phyloP scores from a whole-genome alignment of 2,888 invertebrate genomes.

The Hylaea fasciaria region DNA sequence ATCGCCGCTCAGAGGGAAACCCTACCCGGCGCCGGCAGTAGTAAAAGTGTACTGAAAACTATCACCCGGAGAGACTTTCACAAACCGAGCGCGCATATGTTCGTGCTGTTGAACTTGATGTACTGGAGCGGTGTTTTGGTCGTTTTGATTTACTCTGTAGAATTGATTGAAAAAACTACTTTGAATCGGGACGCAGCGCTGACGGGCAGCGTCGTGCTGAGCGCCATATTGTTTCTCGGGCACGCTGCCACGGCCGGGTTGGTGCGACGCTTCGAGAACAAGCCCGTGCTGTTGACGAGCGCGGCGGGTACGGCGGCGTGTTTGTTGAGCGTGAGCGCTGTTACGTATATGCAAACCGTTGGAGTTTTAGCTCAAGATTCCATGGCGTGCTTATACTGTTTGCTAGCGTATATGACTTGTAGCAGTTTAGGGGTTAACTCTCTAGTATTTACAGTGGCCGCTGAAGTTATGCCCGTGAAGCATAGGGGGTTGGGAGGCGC shows the following conservation, averaged over 20 bases:
- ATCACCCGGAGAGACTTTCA: background rate
- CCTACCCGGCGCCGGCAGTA: background rate
- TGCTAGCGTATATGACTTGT: background rate
- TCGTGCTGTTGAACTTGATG: background rate
- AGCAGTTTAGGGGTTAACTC: conserved; percentile 1
- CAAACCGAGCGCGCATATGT: background rate
- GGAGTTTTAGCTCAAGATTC: conserved; percentile 2
- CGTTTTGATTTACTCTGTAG: conserved; percentile 33
- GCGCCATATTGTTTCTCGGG: conserved; percentile 6
- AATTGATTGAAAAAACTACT: conserved; percentile 8
- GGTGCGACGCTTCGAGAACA: conserved; percentile 26
- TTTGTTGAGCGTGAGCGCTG: background rate
- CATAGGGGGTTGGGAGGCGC: conserved; percentile 39
- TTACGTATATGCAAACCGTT: background rate
- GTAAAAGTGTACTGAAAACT: background rate
- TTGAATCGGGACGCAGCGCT: background rate
- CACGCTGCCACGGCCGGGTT: conserved; percentile 18
- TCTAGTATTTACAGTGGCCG: background rate
- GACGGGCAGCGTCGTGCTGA: background rate
- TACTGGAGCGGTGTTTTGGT: conserved; percentile 2
- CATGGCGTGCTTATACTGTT: background rate
- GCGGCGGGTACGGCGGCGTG: background rate
- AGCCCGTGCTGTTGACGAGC: background rate
- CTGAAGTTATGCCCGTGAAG: conserved; percentile 40
- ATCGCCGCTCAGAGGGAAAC: conserved; percentile 5